Evolutionary conservation across 2,888 invertebrate species (phyloP).

Genomic region (Slavum lentiscoides): DNA sequence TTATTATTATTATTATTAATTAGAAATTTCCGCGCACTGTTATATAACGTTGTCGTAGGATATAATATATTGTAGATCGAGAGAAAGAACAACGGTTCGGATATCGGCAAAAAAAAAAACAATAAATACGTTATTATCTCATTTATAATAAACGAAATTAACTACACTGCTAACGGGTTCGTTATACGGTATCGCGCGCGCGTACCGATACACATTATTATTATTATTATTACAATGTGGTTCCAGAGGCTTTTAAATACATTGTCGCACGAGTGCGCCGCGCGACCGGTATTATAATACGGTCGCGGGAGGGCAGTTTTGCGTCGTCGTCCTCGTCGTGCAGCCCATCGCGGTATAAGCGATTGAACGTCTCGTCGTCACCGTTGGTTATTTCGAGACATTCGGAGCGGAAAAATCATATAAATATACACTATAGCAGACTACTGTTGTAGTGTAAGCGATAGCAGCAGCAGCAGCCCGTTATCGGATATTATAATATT

Average conservation of each 20-base stretch:
- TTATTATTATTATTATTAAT: too few species aligned
- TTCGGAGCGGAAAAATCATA: conserved; percentile 40
- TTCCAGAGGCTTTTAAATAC: background rate
- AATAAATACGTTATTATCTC: conserved; percentile 10
- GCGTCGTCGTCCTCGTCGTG: conserved; percentile 8
- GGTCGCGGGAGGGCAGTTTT: too few species aligned
- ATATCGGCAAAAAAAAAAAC: background rate
- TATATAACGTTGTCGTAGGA: too few species aligned
- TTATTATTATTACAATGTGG: too few species aligned
- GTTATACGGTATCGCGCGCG: conserved; percentile 36
- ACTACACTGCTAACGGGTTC: conserved; percentile 33
- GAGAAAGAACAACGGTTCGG: conserved; percentile 6
- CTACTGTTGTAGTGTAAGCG: too few species aligned
- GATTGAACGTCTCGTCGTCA: background rate
- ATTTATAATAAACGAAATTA: conserved; percentile 34
- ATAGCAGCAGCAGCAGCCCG: too few species aligned
- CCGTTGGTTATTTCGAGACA: conserved; percentile 7
- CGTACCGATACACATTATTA: too few species aligned
- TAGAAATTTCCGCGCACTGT: too few species aligned
- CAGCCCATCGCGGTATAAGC: background rate
- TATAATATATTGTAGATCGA: too few species aligned
- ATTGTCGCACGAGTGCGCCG: conserved; percentile 35
- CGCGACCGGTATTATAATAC: background rate
- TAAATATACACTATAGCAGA: background rate
- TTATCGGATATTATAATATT: background rate